Base-by-base conservation (phyloP, 1,140 invertebrate genomes). In the Ceratitis capitata region DNA sequence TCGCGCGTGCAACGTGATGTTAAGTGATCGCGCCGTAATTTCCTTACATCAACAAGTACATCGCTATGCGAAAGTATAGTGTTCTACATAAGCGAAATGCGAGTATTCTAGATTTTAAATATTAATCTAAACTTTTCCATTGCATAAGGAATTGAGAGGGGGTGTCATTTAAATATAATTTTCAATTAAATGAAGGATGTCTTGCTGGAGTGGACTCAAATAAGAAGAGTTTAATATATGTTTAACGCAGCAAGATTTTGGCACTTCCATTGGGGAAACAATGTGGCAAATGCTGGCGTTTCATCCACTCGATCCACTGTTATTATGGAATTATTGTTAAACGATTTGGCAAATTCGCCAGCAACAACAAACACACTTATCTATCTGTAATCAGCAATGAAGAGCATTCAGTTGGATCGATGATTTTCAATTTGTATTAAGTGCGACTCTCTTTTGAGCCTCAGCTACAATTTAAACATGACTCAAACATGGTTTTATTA, bases 21-120 rank as follows among this genome's bases (percentile, higher is more conserved):
- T 89, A 91, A 91, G 90, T 91, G 90, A 91, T 91, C 89, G 90
- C 90, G 90, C 90, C 91, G 89, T 91, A 91, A 91, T 91, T 91
- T 91, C 89, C 85, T 85, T 83, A 86, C 83, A 84, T 84, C 61
- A 53, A 29, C 45, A 69, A 85, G 47, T 29, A 51, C n/a, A 47
- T 83, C 35, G 82, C 49, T 35, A 14, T n/a, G n/a, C n/a, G n/a
- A n/a, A n/a, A n/a, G n/a, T n/a, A n/a, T n/a, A n/a, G n/a, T n/a
- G n/a, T n/a, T n/a, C n/a, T n/a, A n/a, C n/a, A n/a, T n/a, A n/a
- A n/a, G n/a, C n/a, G n/a, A n/a, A n/a, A n/a, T n/a, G n/a, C n/a
- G n/a, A n/a, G n/a, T n/a, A n/a, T n/a, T n/a, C n/a, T n/a, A n/a
- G n/a, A n/a, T n/a, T n/a, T n/a, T n/a, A n/a, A n/a, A n/a, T n/a